Evolutionary conservation across 2,888 invertebrate genomes (phyloP), one percentile per base, ranked within the genome.

Genomic region (Apocheima hispidaria): DNA sequence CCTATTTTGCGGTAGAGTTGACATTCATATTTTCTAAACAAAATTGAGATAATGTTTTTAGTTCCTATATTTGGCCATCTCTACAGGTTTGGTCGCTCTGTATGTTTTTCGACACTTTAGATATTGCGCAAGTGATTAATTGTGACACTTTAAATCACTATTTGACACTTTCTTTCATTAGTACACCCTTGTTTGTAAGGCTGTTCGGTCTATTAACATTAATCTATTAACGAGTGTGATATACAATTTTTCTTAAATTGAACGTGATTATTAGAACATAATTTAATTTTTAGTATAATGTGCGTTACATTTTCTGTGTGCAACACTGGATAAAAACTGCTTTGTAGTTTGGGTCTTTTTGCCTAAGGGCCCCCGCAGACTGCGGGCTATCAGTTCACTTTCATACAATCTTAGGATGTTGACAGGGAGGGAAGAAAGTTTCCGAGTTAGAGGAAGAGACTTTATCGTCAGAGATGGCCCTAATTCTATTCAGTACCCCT

Each of bases 101-200:
- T n/a, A 41, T 21, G 4, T 21, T 41, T 21, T 21, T 21, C 5
- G n/a, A 3, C 41, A 41, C 21, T 21, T 41, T 41, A n/a, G n/a
- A 20, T 46, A 30, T 30, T 12, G 12, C 6, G 16, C n/a, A 18
- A 46, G 30, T 46, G 12, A 20, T 46, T 30, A n/a, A n/a, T n/a
- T n/a, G n/a, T 3, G 18, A 30, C 46, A 28, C 18, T 46, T 9
- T 30, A 5, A 18, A 30, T 46, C 36, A 43, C 72, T 69, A 73
- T 75, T 70, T 60, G 65, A 73, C 77, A 80, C 75, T 70, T 64
- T 69, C 65, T 65, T 66, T 69, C 63, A 66, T 44, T 10, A 18
- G 44, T 28, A 30, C 46, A 46, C 46, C 9, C 18, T 41, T 26
- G 43, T 30, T 46, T 46, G 46, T 30, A 30, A 20, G 30, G 6